These are phyloP conservation scores for Tuta absoluta DNA, from an alignment of 2,888 invertebrate species.

Conservation along the genomic window DNA sequence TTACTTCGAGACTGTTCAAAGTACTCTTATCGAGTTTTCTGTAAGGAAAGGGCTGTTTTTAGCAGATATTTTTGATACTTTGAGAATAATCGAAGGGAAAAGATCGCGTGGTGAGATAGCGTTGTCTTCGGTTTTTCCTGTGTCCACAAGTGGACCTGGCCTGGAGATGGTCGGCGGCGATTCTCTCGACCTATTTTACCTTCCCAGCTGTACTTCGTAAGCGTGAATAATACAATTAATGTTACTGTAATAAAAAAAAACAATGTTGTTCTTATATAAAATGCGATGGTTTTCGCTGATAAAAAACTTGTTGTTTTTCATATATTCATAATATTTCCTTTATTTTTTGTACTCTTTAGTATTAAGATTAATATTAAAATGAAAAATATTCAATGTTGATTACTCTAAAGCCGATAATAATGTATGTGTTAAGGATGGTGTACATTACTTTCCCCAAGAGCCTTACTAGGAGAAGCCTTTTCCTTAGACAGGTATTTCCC, in stretches of 20 bases:
- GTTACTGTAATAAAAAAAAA: slow-evolving; percentile 76
- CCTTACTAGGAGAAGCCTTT: slow-evolving; percentile 78
- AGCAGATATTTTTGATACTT: slow-evolving; percentile 82
- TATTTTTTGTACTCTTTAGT: slow-evolving; percentile 82
- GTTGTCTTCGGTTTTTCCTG: not conserved
- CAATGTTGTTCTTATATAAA: slow-evolving; percentile 80
- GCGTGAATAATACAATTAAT: slow-evolving; percentile 68
- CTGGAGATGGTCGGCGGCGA: not conserved
- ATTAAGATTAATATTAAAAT: slow-evolving; percentile 77
- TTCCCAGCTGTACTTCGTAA: slow-evolving; percentile 65
- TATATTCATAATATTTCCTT: slow-evolving; percentile 81
- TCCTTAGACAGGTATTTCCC: slow-evolving; percentile 70
- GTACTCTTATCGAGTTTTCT: slow-evolving; percentile 76
- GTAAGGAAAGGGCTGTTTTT: slow-evolving; percentile 79
- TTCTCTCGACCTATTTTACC: slow-evolving; percentile 39
- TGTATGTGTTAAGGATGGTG: slow-evolving; percentile 74
- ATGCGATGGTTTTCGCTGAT: slow-evolving; percentile 75
- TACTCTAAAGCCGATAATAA: slow-evolving; percentile 78
- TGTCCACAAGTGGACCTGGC: not conserved
- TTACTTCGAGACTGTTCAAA: slow-evolving; percentile 81
- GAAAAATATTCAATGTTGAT: slow-evolving; percentile 81
- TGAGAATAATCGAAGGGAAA: slow-evolving; percentile 78
- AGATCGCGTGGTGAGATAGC: slow-evolving; percentile 45
- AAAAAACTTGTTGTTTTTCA: slow-evolving; percentile 77
- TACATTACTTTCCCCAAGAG: slow-evolving; percentile 79